These are phyloP conservation scores for Lanistes nyassanus DNA, from an alignment of 1,140 invertebrate genomes.

Conservation along the genomic window DNA sequence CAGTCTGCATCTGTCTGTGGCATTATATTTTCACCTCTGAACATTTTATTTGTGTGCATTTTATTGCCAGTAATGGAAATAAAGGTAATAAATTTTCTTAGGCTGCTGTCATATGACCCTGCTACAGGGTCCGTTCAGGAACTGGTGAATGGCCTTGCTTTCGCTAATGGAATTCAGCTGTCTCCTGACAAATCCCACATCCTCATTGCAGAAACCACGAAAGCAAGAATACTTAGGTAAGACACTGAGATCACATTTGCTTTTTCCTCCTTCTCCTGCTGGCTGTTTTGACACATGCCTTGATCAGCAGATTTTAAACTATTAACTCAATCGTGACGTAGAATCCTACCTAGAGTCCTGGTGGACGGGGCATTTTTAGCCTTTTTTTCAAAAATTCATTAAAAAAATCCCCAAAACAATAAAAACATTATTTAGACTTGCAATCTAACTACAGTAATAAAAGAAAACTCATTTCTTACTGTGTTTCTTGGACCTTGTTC, in stretches of 20 bases:
- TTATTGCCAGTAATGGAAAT: slow-evolving; percentile 6
- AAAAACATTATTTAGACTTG: no score
- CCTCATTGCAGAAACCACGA: slow-evolving; percentile 49
- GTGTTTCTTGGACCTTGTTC: no score
- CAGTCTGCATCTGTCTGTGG: neutral
- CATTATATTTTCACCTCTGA: neutral
- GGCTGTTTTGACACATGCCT: no score
- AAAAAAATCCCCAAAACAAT: no score
- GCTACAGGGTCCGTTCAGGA: slow-evolving; percentile 36
- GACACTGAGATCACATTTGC: neutral
- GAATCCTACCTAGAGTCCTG: no score
- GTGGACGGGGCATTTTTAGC: no score
- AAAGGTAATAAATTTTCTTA: slow-evolving; percentile 20
- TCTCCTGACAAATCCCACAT: slow-evolving; percentile 43
- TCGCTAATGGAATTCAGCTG: slow-evolving; percentile 55
- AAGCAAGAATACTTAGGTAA: slow-evolving; percentile 49
- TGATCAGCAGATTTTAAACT: no score
- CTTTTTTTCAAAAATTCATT: no score
- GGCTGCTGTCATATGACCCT: slow-evolving; percentile 45
- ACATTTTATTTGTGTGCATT: slow-evolving; percentile 14
- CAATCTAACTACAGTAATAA: no score
- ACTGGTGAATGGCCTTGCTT: slow-evolving; percentile 40
- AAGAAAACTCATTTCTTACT: no score
- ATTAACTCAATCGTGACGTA: no score
- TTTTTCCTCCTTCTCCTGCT: no score